Conservation (phyloP, 2,888 invertebrate genomes). For the Drosophila barbarae region DNA sequence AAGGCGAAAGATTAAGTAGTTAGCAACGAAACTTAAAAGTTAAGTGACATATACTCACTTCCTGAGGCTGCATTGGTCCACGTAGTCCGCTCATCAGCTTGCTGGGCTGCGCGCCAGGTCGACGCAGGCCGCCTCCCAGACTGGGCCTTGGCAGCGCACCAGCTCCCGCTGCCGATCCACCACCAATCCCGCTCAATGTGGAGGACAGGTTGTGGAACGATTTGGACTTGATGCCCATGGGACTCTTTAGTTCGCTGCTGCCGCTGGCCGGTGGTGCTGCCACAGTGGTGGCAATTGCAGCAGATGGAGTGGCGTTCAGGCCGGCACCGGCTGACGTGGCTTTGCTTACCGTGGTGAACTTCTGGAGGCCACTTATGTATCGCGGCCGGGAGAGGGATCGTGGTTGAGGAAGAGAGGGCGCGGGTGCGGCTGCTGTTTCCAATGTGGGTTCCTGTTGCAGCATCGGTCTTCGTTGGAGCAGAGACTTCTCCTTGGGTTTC, state of each 20-base stretch:
- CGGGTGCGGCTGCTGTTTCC: slow-evolving; percentile 12
- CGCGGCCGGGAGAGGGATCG: slow-evolving; percentile 78
- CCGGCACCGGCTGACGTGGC: slow-evolving; percentile 77
- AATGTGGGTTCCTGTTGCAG: slow-evolving; percentile 20
- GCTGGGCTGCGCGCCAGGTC: slow-evolving; percentile 49
- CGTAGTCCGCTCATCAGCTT: slow-evolving; percentile 34
- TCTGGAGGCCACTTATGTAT: slow-evolving; percentile 76
- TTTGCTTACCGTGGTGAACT: slow-evolving; percentile 73
- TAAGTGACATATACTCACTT: slow-evolving; percentile 36
- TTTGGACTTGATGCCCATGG: slow-evolving; percentile 79
- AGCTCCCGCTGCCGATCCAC: slow-evolving; percentile 10
- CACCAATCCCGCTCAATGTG: slow-evolving; percentile 55
- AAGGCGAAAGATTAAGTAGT: neutral
- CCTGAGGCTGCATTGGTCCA: slow-evolving; percentile 31
- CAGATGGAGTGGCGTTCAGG: slow-evolving; percentile 49
- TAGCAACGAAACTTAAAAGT: neutral
- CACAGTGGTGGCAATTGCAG: slow-evolving; percentile 15
- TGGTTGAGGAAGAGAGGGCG: slow-evolving; percentile 46
- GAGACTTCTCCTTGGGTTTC: slow-evolving; percentile 74
- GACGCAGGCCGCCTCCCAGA: slow-evolving; percentile 54
- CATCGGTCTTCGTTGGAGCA: slow-evolving; percentile 36
- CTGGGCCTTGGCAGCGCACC: slow-evolving; percentile 43
- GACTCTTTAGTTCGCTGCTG: slow-evolving; percentile 74
- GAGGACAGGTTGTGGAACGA: slow-evolving; percentile 79
- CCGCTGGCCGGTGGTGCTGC: slow-evolving; percentile 27